Conservation (phyloP, 2,113 vertebrate genomes). For the Polypterus bichir region DNA sequence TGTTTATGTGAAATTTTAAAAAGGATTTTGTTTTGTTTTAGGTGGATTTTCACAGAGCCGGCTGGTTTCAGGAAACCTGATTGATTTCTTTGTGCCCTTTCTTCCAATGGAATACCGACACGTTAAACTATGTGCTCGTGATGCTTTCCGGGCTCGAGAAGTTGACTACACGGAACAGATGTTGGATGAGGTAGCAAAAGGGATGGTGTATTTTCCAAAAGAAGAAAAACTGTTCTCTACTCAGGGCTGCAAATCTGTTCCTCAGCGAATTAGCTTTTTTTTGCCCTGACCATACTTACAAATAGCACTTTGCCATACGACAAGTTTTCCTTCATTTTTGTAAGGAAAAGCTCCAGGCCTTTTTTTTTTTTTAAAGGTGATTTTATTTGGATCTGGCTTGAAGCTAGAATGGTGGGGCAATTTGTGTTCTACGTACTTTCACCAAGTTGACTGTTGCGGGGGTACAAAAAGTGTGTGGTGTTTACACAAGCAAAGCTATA, state of each 20-base stretch:
- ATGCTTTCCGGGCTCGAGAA: slow-evolving; percentile 62
- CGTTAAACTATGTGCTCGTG: slow-evolving; percentile 65
- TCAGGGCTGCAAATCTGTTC: slow-evolving; percentile 86
- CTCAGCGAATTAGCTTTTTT: slow-evolving; percentile 82
- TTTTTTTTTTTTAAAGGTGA: too few relatives aligned
- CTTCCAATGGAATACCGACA: slow-evolving; percentile 81
- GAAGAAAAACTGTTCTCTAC: slow-evolving; percentile 81
- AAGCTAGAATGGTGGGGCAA: too few relatives aligned
- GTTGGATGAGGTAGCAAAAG: slow-evolving; percentile 68
- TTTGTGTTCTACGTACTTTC: too few relatives aligned
- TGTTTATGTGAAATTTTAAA: too few relatives aligned
- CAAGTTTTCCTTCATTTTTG: too few relatives aligned
- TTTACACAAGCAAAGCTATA: too few relatives aligned
- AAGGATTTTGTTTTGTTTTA: slow-evolving; percentile 13
- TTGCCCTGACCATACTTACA: slow-evolving; percentile 48
- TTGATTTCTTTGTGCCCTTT: slow-evolving; percentile 81
- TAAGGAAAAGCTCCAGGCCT: too few relatives aligned
- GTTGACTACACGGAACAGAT: slow-evolving; percentile 53
- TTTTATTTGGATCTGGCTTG: too few relatives aligned
- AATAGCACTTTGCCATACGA: too few relatives aligned
- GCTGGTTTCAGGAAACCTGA: slow-evolving; percentile 65
- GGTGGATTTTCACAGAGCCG: slow-evolving; percentile 59
- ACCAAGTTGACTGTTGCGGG: too few relatives aligned
- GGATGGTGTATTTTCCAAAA: slow-evolving; percentile 78
- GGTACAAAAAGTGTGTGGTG: too few relatives aligned